Conservation (phyloP, 2,113 vertebrate genomes). For the Leucosticte australis region DNA sequence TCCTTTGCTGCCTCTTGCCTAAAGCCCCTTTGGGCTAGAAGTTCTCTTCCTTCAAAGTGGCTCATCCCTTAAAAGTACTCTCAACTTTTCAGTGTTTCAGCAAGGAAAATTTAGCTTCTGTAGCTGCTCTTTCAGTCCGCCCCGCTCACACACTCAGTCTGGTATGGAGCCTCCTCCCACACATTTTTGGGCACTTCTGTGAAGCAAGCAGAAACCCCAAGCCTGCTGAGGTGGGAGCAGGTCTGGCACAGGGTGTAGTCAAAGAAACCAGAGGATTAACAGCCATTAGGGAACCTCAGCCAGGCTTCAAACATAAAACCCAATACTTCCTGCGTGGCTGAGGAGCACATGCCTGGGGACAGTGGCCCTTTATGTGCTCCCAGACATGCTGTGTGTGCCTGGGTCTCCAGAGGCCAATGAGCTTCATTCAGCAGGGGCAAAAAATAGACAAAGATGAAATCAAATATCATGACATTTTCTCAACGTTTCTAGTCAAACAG, state of each 20-base stretch:
- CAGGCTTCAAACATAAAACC: slow-evolving; percentile 35
- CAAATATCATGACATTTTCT: slow-evolving; percentile 65
- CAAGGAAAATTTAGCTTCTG: background rate
- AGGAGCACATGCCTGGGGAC: slow-evolving; percentile 37
- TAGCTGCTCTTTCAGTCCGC: background rate
- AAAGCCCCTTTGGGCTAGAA: background rate
- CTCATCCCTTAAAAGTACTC: background rate
- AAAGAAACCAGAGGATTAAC: slow-evolving; percentile 31
- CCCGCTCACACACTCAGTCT: background rate
- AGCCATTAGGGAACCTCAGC: slow-evolving; percentile 14
- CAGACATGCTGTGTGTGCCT: background rate
- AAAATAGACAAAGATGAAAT: slow-evolving; percentile 60
- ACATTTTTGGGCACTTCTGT: background rate
- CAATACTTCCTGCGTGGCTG: slow-evolving; percentile 16
- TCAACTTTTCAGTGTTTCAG: background rate
- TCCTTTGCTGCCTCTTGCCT: background rate
- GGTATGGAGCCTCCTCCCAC: background rate
- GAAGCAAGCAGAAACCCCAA: background rate
- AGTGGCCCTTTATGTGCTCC: slow-evolving; percentile 42
- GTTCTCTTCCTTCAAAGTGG: background rate
- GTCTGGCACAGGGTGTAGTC: background rate
- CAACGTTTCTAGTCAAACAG: slow-evolving; percentile 43
- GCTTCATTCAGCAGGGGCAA: slow-evolving; percentile 17
- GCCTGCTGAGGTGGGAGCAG: background rate
- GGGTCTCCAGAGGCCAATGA: background rate